Percentiles rank a stretch among this genome's conserved stretches.
These are phyloP conservation scores for Cheilosia urbana DNA, from an alignment of 2,888 invertebrate species.

Conservation along the genomic window DNA sequence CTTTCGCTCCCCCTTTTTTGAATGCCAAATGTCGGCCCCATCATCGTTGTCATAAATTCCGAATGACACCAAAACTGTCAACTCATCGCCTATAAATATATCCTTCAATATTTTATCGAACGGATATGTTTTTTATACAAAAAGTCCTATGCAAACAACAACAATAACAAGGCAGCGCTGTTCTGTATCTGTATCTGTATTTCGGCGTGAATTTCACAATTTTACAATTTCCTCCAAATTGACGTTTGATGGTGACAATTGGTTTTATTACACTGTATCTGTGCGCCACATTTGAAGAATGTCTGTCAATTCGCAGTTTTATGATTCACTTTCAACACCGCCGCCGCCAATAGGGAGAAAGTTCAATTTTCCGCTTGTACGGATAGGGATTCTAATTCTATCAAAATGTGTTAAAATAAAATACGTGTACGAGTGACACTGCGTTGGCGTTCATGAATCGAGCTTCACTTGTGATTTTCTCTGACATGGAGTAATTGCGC, in stretches of 20 bases:
- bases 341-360: neutral
- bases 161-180: too few relatives aligned
- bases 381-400: too few relatives aligned
- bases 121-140: too few relatives aligned
- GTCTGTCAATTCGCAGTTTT: constrained; percentile 14
- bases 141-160: too few relatives aligned
- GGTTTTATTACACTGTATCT: constrained; percentile 44
- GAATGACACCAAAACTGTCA: too few relatives aligned
- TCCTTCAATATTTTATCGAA: too few relatives aligned
- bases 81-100: too few relatives aligned
- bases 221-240: constrained; percentile 32
- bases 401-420: neutral
- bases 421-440: neutral
- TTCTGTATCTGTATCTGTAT: neutral
- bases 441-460: neutral
- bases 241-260: constrained; percentile 58
- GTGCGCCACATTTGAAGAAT: constrained; percentile 45
- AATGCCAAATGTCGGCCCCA: too few relatives aligned
- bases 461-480: constrained; percentile 39
- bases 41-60: too few relatives aligned
- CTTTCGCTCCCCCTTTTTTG: too few relatives aligned
- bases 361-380: constrained; percentile 34
- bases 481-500: constrained; percentile 24
- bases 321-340: constrained; percentile 25
- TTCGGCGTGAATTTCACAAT: constrained; percentile 43